Evolutionary conservation across 37 sponge, comb jelly and placozoan species (phyloP).

Genomic region (Crambe crambe): DNA sequence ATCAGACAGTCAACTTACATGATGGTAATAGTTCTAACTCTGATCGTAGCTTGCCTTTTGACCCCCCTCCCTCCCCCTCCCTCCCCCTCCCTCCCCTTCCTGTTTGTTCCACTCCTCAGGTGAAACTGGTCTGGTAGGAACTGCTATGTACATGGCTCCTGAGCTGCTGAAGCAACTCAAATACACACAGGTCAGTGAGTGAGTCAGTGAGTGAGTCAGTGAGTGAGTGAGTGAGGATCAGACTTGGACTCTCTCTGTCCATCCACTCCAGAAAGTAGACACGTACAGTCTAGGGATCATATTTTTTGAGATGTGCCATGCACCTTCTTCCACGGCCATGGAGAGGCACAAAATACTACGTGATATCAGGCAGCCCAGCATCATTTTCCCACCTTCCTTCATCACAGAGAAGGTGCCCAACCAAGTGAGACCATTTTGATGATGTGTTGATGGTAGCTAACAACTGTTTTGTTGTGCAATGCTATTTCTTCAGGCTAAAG

Average conservation of each 20-base stretch:
- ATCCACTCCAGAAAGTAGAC: slow-evolving; percentile 96
- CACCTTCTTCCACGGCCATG: slow-evolving; percentile 70
- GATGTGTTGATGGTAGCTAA: neutral
- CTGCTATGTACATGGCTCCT: slow-evolving; percentile 78
- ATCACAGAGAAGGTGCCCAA: slow-evolving; percentile 29
- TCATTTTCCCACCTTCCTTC: slow-evolving; percentile 41
- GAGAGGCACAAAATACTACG: slow-evolving; percentile 75
- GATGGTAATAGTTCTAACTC: neutral
- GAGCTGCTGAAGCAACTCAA: slow-evolving; percentile 56
- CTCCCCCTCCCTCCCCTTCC: neutral
- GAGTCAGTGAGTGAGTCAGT: neutral
- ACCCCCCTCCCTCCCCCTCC: neutral
- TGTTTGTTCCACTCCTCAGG: neutral
- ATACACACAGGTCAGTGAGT: slow-evolving; percentile 55
- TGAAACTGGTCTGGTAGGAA: slow-evolving; percentile 79
- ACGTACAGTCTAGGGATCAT: slow-evolving; percentile 98
- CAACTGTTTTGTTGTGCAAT: neutral
- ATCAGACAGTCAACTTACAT: neutral
- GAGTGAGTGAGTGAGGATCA: too few relatives aligned
- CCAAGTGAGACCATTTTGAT: neutral
- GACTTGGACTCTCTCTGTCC: too few relatives aligned
- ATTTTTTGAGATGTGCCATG: slow-evolving; percentile 94
- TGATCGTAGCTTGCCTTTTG: neutral
- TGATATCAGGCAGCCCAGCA: slow-evolving; percentile 38
- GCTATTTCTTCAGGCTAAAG: slow-evolving; percentile 24